These are phyloP conservation scores for Nemotelus pantherinus DNA, from an alignment of 2,888 invertebrate genomes.

Conservation along the genomic window DNA sequence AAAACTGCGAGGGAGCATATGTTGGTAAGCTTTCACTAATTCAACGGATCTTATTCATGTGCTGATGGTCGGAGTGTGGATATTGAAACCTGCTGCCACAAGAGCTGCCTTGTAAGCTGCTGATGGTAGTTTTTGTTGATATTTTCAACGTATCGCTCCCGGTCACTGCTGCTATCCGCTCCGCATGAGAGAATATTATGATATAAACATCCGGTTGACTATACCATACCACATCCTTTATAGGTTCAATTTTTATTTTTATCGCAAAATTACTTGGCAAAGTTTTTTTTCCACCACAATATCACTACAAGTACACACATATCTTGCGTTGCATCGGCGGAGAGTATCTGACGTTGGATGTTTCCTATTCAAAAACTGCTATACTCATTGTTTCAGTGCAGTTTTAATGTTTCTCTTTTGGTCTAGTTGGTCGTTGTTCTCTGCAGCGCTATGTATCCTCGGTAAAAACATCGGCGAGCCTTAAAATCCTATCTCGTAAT, in stretches of 20 bases:
- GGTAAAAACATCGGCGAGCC: background rate
- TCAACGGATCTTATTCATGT: slow-evolving; percentile 22
- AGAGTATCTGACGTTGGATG: too few relatives aligned
- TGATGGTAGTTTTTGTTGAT: background rate
- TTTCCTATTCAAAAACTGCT: too few relatives aligned
- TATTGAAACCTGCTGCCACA: background rate
- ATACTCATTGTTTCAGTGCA: too few relatives aligned
- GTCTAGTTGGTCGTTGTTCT: slow-evolving; percentile 1
- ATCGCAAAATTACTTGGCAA: slow-evolving; percentile 37
- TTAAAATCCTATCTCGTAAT: background rate
- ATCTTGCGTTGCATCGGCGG: background rate
- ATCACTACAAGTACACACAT: background rate
- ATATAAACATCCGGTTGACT: slow-evolving; percentile 9
- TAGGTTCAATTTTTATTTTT: slow-evolving; percentile 42
- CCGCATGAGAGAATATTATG: slow-evolving; percentile 21
- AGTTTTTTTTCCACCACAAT: background rate
- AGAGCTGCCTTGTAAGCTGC: background rate
- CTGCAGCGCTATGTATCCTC: background rate
- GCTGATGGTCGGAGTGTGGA: slow-evolving; percentile 11
- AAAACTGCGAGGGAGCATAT: slow-evolving; percentile 34
- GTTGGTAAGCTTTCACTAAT: slow-evolving; percentile 31
- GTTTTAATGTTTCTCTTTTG: background rate
- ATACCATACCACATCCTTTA: slow-evolving; percentile 28
- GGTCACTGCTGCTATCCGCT: slow-evolving; percentile 22
- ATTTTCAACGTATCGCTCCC: background rate